These are phyloP conservation scores for Dicranocentrus wangi DNA, from an alignment of 2,888 invertebrate genomes.

Conservation along the genomic window DNA sequence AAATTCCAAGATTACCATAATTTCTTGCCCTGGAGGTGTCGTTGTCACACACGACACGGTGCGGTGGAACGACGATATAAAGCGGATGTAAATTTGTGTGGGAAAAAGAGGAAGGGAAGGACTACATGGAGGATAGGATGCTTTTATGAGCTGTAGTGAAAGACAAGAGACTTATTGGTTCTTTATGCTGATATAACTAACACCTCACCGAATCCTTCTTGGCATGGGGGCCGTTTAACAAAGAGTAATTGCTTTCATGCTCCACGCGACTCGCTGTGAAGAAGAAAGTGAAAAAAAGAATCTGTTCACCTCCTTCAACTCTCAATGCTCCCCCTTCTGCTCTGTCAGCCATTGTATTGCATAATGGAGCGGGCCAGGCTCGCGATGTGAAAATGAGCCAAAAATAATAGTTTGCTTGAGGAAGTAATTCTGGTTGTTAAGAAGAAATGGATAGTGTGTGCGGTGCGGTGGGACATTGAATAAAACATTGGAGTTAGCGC, in stretches of 20 bases:
- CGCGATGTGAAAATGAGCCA: background rate
- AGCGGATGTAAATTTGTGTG: no score
- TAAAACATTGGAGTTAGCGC: constrained; percentile 18
- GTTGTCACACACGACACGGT: constrained; percentile 30
- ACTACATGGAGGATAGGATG: background rate
- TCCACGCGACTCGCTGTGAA: constrained; percentile 7
- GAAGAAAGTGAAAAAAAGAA: background rate
- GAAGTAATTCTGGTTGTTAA: constrained; percentile 24
- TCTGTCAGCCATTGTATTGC: background rate
- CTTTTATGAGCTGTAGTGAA: constrained; percentile 36
- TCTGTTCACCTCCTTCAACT: background rate
- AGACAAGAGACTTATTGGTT: constrained; percentile 31
- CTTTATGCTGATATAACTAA: constrained; percentile 21
- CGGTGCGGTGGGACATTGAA: constrained; percentile 32
- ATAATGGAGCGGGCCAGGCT: no score
- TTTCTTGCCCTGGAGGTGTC: constrained; percentile 40
- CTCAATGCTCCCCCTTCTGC: background rate
- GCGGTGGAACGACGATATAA: no score
- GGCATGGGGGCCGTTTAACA: constrained; percentile 16
- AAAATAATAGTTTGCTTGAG: constrained; percentile 24
- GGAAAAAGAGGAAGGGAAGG: background rate
- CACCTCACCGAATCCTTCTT: constrained; percentile 20
- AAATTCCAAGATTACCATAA: constrained; percentile 48
- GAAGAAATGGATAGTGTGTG: constrained; percentile 6
- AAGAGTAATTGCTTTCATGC: constrained; percentile 35